Base-by-base conservation (phyloP, 2,888 invertebrate species). In the Drosophila koepferae region DNA sequence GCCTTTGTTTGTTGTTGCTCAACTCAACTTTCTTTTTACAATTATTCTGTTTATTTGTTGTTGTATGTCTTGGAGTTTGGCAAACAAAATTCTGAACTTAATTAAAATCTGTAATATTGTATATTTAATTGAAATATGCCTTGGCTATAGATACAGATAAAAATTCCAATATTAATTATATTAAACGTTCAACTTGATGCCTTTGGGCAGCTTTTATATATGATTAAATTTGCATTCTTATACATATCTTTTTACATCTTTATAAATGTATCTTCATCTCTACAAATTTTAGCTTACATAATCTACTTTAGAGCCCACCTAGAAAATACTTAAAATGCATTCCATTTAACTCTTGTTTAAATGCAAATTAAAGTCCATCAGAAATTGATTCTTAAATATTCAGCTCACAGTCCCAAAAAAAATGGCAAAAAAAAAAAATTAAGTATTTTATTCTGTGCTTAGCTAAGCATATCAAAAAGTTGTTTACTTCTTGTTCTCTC, bases 401-500 rank as follows among this genome's bases (percentile, higher is more conserved):
- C 51, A 34, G 36, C 18, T 14, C 51, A 51, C 55, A 41, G 8
- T 8, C 7, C 1, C 7, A 3, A 41, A 6, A 40, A 40, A 36
- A 36, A 36, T 10, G 10, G 2, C 10, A 6, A 14, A 16, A 28
- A 28, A 28, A 28, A 28, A 28, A 20, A 20, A 20, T 28, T 4
- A 28, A 36, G 36, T 3, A 0, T 5, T 40, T 40, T n/a, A 2
- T 8, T 8, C n/a, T 40, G 7, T 8, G n/a, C 36, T 23, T 58
- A 36, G 58, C 43, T 34, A 34, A 56, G 56, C 43, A 58, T 18
- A 43, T 58, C 9, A 28, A 20, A 28, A 8, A 43, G 34, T 2
- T 46, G 2, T 16, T 10, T 16, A 12, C 12, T 10, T 40, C n/a
- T 5, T 28, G 6, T n/a, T 41, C 3, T 28, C 5, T 23, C n/a